A percentile compares a stretch with the other conserved stretches of the same genome.
Evolutionary conservation across 2,113 vertebrate genomes (phyloP).

Genomic region (Australoheros scitulus): DNA sequence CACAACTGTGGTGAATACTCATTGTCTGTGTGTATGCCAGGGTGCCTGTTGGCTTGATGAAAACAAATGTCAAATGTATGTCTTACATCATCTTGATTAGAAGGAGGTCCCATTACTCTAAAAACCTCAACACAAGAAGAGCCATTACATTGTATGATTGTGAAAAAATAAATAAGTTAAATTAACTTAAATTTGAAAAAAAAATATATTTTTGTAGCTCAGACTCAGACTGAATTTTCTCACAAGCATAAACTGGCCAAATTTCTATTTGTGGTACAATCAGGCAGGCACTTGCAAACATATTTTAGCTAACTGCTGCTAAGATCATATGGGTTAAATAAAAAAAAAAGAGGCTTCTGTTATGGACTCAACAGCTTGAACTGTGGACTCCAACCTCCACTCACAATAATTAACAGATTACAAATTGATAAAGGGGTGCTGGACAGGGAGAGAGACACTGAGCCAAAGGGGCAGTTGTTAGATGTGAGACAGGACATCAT

Average conservation of each 20-base stretch:
- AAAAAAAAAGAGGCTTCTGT: accelerated
- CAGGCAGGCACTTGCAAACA: neutral
- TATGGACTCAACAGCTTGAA: neutral
- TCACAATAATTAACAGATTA: neutral
- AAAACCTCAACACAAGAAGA: constrained; percentile 13
- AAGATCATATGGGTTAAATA: neutral
- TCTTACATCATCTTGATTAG: neutral
- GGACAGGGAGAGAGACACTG: neutral
- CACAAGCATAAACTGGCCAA: neutral
- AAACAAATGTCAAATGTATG: constrained; percentile 44
- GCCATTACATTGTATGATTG: neutral
- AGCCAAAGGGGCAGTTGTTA: constrained; percentile 47
- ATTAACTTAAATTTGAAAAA: neutral
- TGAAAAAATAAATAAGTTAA: too few relatives aligned
- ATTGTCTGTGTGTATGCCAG: neutral
- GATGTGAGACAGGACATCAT: constrained; percentile 7
- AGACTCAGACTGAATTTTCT: neutral
- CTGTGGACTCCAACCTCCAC: neutral
- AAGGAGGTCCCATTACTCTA: constrained; percentile 63
- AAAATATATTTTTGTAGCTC: neutral
- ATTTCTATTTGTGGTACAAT: neutral
- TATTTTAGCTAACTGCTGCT: neutral
- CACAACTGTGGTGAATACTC: neutral
- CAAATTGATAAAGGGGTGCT: neutral
- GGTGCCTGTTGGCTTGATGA: constrained; percentile 22